phyloP scores from a whole-genome alignment of 1,140 invertebrate species.

The Argopecten irradians region DNA sequence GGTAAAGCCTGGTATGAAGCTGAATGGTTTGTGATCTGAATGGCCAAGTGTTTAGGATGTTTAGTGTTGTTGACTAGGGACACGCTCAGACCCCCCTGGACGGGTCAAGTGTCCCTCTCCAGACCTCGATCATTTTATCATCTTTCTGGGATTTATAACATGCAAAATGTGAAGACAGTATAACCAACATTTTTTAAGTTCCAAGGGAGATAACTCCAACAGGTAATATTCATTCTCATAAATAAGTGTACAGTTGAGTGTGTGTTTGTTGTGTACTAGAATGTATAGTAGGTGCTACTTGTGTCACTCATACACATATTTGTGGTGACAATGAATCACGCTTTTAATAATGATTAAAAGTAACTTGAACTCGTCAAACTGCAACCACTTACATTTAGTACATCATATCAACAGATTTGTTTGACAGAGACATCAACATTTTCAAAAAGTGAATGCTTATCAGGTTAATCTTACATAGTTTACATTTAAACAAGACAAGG shows the following conservation, averaged over 20 bases:
- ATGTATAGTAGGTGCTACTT: background rate
- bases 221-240: background rate
- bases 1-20: constrained; percentile 7
- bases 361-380: background rate
- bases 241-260: background rate
- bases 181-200: constrained; percentile 4
- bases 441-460: background rate
- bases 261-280: background rate
- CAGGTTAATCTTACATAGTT: background rate
- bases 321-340: constrained; percentile 8
- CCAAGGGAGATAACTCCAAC: constrained; percentile 14
- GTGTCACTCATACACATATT: background rate
- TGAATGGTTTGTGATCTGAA: constrained; percentile 8
- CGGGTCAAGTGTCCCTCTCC: background rate
- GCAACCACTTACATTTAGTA: too few species aligned
- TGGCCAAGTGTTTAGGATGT: background rate
- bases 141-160: background rate
- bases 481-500: background rate
- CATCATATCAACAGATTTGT: background rate
- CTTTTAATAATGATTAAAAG: constrained; percentile 11
- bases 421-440: background rate
- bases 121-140: background rate
- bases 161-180: constrained; percentile 15
- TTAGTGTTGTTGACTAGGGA: background rate
- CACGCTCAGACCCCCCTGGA: background rate